These are phyloP conservation scores for Cichladusa arquata DNA, from an alignment of 2,113 vertebrate genomes.

Conservation along the genomic window DNA sequence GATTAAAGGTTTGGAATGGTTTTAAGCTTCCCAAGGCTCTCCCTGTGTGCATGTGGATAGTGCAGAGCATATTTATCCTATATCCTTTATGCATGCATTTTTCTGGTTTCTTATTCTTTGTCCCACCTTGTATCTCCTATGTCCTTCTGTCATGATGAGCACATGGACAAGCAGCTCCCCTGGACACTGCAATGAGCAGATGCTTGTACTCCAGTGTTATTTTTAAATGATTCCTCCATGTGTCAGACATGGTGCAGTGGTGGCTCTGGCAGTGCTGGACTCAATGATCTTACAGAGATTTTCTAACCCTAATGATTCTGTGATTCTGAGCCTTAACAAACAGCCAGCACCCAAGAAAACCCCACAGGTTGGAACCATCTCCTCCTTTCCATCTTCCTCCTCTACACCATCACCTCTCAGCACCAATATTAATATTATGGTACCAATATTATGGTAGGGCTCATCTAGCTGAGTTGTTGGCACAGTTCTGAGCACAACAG, in stretches of 20 bases:
- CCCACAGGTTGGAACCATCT: rapidly evolving
- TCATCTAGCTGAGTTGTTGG: background rate
- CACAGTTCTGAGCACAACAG: background rate
- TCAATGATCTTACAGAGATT: background rate
- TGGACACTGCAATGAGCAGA: background rate
- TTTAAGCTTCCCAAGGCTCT: background rate
- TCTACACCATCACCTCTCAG: background rate
- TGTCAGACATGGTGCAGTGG: background rate
- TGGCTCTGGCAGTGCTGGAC: background rate
- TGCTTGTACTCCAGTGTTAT: background rate
- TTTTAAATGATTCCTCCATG: background rate
- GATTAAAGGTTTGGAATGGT: background rate
- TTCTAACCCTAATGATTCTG: background rate
- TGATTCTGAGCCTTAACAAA: background rate
- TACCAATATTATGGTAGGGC: background rate
- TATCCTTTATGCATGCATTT: background rate
- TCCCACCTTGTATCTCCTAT: background rate
- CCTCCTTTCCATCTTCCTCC: background rate
- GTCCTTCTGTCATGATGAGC: too few species aligned
- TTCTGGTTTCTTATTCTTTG: background rate
- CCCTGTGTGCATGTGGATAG: background rate
- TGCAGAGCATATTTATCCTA: background rate
- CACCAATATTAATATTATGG: rapidly evolving
- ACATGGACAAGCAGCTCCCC: background rate
- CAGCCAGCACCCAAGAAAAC: background rate